These are phyloP conservation scores for Macrostomum lignano DNA, from an alignment of 1,140 invertebrate species.

Conservation along the genomic window DNA sequence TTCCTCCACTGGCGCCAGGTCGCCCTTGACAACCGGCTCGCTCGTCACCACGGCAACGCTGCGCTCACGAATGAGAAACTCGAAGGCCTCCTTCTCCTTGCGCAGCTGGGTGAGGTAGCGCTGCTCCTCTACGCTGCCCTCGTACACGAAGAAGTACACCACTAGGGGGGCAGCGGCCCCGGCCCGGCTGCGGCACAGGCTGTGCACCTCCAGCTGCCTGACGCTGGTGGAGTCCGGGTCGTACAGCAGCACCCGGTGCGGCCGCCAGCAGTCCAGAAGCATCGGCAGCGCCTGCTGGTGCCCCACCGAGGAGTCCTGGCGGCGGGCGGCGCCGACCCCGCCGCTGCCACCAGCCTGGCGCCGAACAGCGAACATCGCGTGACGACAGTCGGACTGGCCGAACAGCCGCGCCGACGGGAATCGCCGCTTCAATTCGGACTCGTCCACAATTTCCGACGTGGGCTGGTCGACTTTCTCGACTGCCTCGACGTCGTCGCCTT, in stretches of 20 bases:
- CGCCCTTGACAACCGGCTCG: not conserved
- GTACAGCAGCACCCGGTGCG: conserved; percentile 60
- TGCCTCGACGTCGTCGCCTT: too few species aligned
- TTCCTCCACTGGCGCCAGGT: conserved; percentile 18
- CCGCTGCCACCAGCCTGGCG: too few species aligned
- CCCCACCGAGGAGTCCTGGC: too few species aligned
- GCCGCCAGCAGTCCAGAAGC: conserved; percentile 24
- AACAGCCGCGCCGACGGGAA: too few species aligned
- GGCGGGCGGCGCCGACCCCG: too few species aligned
- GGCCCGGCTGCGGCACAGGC: conserved; percentile 5
- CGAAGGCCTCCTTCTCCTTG: conserved; percentile 72
- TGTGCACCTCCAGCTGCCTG: conserved; percentile 48
- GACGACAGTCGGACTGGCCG: too few species aligned
- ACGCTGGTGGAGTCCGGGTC: conserved; percentile 57
- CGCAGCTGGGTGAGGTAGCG: conserved; percentile 58
- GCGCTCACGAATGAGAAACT: conserved; percentile 42
- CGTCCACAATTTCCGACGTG: too few species aligned
- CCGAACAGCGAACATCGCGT: too few species aligned
- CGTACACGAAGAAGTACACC: conserved; percentile 63
- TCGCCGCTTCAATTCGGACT: too few species aligned
- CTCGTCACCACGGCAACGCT: not conserved
- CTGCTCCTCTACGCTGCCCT: conserved; percentile 72
- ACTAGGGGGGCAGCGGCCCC: conserved; percentile 34
- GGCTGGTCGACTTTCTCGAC: too few species aligned
- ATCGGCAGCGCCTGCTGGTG: too few species aligned